These are phyloP conservation scores for Silurus aristotelis DNA, from an alignment of 2,797 vertebrate genomes.

Conservation along the genomic window DNA sequence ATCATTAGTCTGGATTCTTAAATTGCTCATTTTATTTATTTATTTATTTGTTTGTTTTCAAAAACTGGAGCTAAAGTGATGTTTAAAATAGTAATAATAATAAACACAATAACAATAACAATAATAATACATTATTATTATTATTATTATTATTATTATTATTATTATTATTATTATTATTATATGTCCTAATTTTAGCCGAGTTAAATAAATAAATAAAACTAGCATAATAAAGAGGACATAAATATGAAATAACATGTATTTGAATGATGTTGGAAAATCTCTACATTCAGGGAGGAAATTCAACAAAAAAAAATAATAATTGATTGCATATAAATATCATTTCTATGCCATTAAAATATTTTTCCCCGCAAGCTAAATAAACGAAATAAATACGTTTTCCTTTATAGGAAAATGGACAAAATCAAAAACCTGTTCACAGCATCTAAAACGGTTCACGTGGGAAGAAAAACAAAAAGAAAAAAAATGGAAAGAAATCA, in stretches of 20 bases:
- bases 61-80: too few relatives aligned
- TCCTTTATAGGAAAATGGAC: background rate
- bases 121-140: too few relatives aligned
- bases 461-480: background rate
- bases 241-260: background rate
- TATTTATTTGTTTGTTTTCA: too few relatives aligned
- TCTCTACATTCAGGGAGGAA: background rate
- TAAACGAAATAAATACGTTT: background rate
- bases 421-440: background rate
- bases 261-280: background rate
- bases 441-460: background rate
- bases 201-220: background rate
- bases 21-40: background rate
- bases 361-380: background rate
- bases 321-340: too few relatives aligned
- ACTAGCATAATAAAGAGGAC: background rate
- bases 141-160: too few relatives aligned
- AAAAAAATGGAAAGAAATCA: background rate
- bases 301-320: background rate
- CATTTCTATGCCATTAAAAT: too few relatives aligned
- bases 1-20: slow-evolving; percentile 49
- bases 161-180: too few relatives aligned
- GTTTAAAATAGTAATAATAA: too few relatives aligned
- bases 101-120: too few relatives aligned
- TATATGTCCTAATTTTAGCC: too few relatives aligned